Evolutionary conservation across 2,888 invertebrate species (phyloP), one percentile per base, ranked within the genome.

Genomic region (Teinopalpus imperialis): DNA sequence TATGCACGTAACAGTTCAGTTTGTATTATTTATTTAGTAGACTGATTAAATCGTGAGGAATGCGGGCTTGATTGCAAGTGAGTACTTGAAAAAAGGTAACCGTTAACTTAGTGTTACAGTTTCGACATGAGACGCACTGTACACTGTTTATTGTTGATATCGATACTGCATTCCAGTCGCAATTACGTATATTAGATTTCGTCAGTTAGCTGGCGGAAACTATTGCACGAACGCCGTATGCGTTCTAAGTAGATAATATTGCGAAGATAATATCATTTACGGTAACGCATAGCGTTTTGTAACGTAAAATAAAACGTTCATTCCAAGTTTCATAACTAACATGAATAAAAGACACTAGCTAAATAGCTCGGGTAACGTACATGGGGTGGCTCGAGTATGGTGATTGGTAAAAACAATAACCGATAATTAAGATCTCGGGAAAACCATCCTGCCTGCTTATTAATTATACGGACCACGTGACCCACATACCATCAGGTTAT

Each of bases 151-250:
- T 45, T 46, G 40, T 41, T 41, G 29, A 41, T 46, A 46, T 46
- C 36, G 44, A 58, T 54, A 54, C 48, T 56, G 56, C 59, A 61
- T 63, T 61, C 61, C 59, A 47, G 43, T 51, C 49, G 34, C 23
- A 34, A 30, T 43, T 51, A 56, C 49, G 55, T 52, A 56, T 61
- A 58, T 59, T 56, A 57, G 57, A 57, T 64, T 63, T 64, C 64
- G 61, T 62, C 63, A 64, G 57, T 48, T 44, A 48, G 47, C 49
- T 52, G 51, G 58, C 40, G 62, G 64, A 64, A 64, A 57, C 53
- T 51, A 54, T 59, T 61, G 64, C 63, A 52, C 55, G 51, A 53
- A 41, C 48, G 53, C 54, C 54, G 56, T 51, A 30, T 41, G 35
- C 46, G 27, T 45, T 45, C 45, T 9, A 23, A 10, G 50, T 53